Evolutionary conservation across 2,888 invertebrate species (phyloP).

Genomic region (Linyphia triangularis): DNA sequence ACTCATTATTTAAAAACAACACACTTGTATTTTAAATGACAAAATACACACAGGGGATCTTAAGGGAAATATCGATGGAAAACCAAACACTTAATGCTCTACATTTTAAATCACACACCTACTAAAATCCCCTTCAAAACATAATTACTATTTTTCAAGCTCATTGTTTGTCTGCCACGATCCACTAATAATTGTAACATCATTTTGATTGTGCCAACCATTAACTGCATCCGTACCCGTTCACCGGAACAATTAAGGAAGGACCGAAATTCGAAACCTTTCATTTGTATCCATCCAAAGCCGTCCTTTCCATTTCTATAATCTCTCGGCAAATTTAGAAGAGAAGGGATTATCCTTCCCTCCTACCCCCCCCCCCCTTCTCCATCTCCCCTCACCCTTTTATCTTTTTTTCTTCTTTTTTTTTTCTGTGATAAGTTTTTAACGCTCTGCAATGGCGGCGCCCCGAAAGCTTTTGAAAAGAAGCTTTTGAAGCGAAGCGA

Average conservation of each 20-base stretch:
- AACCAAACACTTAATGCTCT: no score
- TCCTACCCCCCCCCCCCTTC: no score
- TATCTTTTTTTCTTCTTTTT: background rate
- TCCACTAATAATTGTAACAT: background rate
- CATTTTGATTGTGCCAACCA: background rate
- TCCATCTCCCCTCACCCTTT: background rate
- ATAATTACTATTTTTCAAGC: background rate
- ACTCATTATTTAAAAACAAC: no score
- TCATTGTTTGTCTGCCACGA: no score
- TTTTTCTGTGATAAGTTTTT: background rate
- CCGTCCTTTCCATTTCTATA: slow-evolving; percentile 7
- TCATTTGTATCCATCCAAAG: background rate
- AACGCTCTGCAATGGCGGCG: background rate
- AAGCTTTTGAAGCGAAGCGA: slow-evolving; percentile 14
- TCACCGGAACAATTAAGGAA: background rate
- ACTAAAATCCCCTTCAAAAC: background rate
- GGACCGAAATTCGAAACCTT: slow-evolving; percentile 6
- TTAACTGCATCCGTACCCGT: background rate
- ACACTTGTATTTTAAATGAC: no score
- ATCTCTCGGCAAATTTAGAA: slow-evolving; percentile 24
- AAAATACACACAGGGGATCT: no score
- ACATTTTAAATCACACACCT: background rate
- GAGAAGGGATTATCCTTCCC: slow-evolving; percentile 5
- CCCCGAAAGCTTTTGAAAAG: background rate
- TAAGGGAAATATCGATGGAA: background rate